A percentile compares a stretch with the other conserved stretches of the same genome.
Evolutionary conservation across 1,140 invertebrate species (phyloP).

Genomic region (Thaumetopoea pityocampa): DNA sequence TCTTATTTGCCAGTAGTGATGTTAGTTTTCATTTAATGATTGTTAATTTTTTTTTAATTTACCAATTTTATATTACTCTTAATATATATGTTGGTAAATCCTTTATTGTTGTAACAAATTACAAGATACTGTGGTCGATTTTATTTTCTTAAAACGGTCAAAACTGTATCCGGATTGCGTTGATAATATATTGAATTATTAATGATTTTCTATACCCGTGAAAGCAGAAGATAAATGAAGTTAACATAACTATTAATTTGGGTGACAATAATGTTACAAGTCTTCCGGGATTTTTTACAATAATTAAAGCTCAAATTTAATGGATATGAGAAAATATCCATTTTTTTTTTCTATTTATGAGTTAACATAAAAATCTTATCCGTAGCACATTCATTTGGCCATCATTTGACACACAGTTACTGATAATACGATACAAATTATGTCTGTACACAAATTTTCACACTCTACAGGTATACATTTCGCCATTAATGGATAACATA

Average conservation of each 20-base stretch:
- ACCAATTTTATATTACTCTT: slow-evolving; percentile 53
- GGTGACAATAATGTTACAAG: slow-evolving; percentile 29
- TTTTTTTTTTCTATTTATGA: slow-evolving; percentile 33
- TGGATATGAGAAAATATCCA: slow-evolving; percentile 44
- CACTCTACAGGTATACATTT: slow-evolving; percentile 25
- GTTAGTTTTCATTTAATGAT: slow-evolving; percentile 45
- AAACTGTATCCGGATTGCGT: slow-evolving; percentile 38
- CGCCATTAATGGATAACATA: slow-evolving; percentile 15
- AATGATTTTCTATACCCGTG: no score
- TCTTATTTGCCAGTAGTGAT: slow-evolving; percentile 64
- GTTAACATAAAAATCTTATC: slow-evolving; percentile 37
- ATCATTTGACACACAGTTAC: slow-evolving; percentile 38
- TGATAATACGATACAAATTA: slow-evolving; percentile 31
- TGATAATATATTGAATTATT: no score
- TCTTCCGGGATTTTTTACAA: slow-evolving; percentile 56
- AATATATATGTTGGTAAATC: slow-evolving; percentile 47
- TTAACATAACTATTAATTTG: slow-evolving; percentile 36
- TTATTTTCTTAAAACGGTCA: slow-evolving; percentile 41
- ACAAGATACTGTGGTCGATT: slow-evolving; percentile 52
- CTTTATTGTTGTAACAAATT: slow-evolving; percentile 60
- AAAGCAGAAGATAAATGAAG: no score
- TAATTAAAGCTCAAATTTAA: slow-evolving; percentile 72
- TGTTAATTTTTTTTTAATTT: no score
- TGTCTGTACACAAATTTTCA: slow-evolving; percentile 34
- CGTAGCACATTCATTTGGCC: slow-evolving; percentile 34